Base-by-base conservation (phyloP, 2,888 invertebrate species). In the Thalpophila matura region DNA sequence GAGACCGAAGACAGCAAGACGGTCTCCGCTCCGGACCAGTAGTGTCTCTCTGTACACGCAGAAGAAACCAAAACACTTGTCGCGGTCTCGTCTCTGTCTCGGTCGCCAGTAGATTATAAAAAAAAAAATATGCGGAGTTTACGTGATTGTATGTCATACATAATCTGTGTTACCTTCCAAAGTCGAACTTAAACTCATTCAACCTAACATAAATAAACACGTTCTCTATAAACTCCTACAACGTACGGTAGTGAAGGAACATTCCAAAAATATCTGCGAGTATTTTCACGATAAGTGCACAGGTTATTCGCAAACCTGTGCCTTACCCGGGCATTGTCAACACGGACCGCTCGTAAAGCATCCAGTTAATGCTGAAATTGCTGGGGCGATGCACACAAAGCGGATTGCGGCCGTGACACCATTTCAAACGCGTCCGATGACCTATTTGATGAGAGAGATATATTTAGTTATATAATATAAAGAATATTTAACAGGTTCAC, bases 391-490 rank as follows among this genome's bases (percentile, higher is more conserved):
- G 55, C 66, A 71, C 76, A 64, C 76, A 66, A 71, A 76, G 58
- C 58, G 46, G 61, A 56, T 75, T 61, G 57, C 47, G 62, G 47
- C 60, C 55, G 62, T 77, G 68, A 69, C 66, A 75, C 59, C 64
- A 68, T 68, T 72, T 69, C 63, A 51, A 66, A 53, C 45, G 29
- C 56, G 47, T 45, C 60, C 46, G 33, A 69, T 69, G 58, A 31
- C 50, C 51, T 43, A 66, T 70, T 64, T 49, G 55, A 51, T 74
- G 55, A 67, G 29, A 22, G 55, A 67, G 29, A 22, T 35, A 29
- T 33, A 51, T 18, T 51, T 67, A 20, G 51, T 38, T 60, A 12
- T 18, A 10, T 26, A 3, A 33, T 45, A 12, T 29, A 7, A 3
- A 29, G 7, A 12, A n/a, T n/a, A n/a, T n/a, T n/a, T n/a, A n/a